Conservation (phyloP, 2,113 vertebrate genomes). For the Mystacornis crossleyi region DNA sequence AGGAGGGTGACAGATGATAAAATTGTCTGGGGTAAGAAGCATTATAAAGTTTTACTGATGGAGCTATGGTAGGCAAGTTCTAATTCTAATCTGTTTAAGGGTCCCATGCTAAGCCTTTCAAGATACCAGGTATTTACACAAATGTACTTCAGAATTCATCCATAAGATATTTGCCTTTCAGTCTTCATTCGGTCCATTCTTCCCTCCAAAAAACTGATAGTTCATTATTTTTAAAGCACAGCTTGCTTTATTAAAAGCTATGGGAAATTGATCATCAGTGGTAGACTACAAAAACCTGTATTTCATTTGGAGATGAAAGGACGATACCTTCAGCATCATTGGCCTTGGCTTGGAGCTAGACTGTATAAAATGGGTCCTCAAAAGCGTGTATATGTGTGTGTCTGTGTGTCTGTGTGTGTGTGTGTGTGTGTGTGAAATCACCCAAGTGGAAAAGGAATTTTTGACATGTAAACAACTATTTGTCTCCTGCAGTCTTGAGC, state of each 20-base stretch:
- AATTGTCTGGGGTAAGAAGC: background rate
- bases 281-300: background rate
- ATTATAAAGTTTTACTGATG: background rate
- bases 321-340: background rate
- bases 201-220: background rate
- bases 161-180: background rate
- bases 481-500: constrained; percentile 28
- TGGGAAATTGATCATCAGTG: background rate
- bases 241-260: background rate
- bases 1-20: background rate
- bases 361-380: background rate
- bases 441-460: background rate
- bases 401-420: background rate
- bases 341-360: background rate
- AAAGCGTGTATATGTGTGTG: background rate
- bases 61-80: background rate
- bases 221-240: background rate
- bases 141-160: background rate
- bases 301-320: background rate
- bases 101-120: background rate
- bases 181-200: background rate
- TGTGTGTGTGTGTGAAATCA: background rate
- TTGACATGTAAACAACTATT: constrained; percentile 45
- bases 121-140: background rate
- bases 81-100: background rate